Percentiles rank a stretch among this genome's conserved stretches.
phyloP scores from a whole-genome alignment of 2,113 vertebrate species.

The Setophaga kirtlandii region DNA sequence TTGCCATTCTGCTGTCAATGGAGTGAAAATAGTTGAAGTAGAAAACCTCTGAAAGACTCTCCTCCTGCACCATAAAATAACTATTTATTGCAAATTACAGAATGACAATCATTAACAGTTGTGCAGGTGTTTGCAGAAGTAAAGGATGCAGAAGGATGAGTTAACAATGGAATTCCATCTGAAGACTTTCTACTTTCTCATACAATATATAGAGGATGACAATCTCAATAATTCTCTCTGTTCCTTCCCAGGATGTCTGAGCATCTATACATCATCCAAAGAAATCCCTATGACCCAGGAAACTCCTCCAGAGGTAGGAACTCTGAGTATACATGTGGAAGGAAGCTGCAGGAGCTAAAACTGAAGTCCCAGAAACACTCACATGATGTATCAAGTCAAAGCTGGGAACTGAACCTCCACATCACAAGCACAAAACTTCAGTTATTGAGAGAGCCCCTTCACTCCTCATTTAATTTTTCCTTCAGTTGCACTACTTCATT shows the following conservation, averaged over 20 bases:
- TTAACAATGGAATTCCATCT: background rate
- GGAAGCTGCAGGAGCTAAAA: background rate
- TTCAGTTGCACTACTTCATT: background rate
- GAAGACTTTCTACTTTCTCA: background rate
- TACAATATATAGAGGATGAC: background rate
- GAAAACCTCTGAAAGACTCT: background rate
- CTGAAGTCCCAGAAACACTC: background rate
- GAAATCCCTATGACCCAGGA: background rate
- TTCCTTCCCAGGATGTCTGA: background rate
- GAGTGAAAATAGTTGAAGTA: background rate
- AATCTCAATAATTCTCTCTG: background rate
- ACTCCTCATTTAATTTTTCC: background rate
- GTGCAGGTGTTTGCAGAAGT: background rate
- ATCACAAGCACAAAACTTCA: background rate
- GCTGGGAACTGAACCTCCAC: background rate
- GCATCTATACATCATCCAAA: background rate
- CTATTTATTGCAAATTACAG: background rate
- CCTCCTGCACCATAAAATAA: background rate
- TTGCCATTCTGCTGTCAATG: background rate
- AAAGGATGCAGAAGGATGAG: background rate
- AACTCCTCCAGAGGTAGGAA: background rate
- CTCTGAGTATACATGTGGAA: background rate
- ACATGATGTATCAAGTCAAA: background rate
- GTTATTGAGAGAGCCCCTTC: background rate
- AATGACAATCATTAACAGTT: background rate